Evolutionary conservation across 2,888 invertebrate species (phyloP), one percentile per base, ranked within the genome.

Genomic region (Microplitis deprimator): DNA sequence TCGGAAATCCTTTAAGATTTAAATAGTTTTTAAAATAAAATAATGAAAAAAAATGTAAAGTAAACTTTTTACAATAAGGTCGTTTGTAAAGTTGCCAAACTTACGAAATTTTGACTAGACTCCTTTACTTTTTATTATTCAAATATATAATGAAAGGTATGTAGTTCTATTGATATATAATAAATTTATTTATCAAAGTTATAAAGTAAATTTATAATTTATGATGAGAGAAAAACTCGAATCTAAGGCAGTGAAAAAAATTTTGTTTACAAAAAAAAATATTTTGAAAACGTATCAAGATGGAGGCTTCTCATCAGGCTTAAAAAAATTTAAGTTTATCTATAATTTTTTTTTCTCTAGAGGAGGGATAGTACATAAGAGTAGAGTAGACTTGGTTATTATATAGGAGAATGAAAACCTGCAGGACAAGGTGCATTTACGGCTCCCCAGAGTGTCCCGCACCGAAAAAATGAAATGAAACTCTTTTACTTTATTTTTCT

Each of bases 361-460:
- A 39, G 67, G 73, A 75, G 67, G 68, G 41, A 71, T 50, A 50
- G 74, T 62, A 68, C 50, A 50, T 67, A 40, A 17, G 69, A 50
- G 50, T 13, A 50, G 50, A 50, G 1, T 1, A 50, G 50, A 50
- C 50, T 50, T 8, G 50, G 29, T 13, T 50, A 50, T 50, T 50
- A 50, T 50, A 29, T 71, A 29, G 64, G 70, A 68, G 68, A 79
- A 75, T 69, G 76, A 79, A 76, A 77, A 73, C 68, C 77, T 77
- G 77, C 77, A 69, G 73, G 77, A 77, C 64, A 68, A 71, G 75
- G 75, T 81, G 81, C 80, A 80, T 77, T 81, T 71, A 81, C 77
- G 79, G 76, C 74, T 75, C 80, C 75, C 81, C 41, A 40, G 80
- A 69, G 81, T 67, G 75, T 64, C 73, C 59, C 77, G 41, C 61